Conservation (phyloP, 2,797 vertebrate species). For the Artibeus jamaicensis region DNA sequence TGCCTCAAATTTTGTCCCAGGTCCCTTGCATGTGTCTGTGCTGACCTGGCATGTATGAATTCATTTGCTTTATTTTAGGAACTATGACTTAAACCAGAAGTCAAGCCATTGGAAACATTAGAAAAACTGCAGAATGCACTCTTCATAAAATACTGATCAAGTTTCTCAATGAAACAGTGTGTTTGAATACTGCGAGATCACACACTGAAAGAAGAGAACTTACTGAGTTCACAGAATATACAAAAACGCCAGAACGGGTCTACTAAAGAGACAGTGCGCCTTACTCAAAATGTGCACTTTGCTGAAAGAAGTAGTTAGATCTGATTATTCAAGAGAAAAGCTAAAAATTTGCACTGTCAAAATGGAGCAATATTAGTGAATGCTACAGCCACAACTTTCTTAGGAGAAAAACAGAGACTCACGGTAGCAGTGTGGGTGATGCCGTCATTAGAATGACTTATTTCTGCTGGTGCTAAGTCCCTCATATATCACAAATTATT, state of each 20-base stretch:
- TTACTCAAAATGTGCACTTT: neutral
- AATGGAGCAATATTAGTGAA: neutral
- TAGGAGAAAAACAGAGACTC: neutral
- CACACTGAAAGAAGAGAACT: neutral
- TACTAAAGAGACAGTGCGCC: neutral
- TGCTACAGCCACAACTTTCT: neutral
- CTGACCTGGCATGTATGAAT: neutral
- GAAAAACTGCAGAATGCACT: neutral
- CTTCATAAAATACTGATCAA: neutral
- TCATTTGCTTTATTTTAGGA: conserved; percentile 26
- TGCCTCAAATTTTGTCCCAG: neutral
- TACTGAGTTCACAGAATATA: neutral
- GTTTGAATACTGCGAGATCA: neutral
- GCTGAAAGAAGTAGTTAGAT: neutral
- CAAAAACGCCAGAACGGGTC: neutral
- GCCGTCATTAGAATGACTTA: neutral
- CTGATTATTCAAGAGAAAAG: neutral
- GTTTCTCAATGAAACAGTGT: neutral
- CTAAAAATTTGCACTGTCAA: neutral
- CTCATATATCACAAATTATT: neutral
- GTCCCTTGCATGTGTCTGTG: neutral
- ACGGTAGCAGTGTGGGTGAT: fast-evolving
- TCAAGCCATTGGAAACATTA: neutral
- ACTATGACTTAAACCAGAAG: neutral
- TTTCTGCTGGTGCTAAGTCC: neutral